Conservation (phyloP, 2,797 vertebrate genomes). For the Typhlichthys subterraneus region DNA sequence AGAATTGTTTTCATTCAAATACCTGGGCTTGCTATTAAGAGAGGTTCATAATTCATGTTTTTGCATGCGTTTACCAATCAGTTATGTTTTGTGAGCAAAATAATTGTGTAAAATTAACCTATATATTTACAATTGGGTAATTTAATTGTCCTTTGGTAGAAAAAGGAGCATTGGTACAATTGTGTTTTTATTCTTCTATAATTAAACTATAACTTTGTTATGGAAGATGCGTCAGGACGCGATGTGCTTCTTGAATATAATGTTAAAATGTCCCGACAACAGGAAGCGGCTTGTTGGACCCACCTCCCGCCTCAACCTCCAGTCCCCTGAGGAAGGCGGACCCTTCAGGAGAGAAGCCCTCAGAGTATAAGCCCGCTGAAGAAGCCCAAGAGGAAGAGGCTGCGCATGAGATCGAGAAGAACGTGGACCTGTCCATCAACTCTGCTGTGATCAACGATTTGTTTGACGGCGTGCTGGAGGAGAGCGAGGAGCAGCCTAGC, state of each 20-base stretch:
- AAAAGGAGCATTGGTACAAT: background rate
- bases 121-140: too few species aligned
- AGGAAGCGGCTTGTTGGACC: constrained; percentile 19
- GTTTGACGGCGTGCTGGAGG: constrained; percentile 85
- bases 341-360: constrained; percentile 42
- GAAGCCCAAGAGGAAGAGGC: constrained; percentile 28
- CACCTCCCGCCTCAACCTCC: constrained; percentile 52
- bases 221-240: too few species aligned
- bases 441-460: constrained; percentile 91
- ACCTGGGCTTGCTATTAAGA: too few species aligned
- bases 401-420: constrained; percentile 75
- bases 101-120: too few species aligned
- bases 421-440: constrained; percentile 82
- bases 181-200: background rate
- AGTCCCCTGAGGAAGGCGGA: constrained; percentile 68
- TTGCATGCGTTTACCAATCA: too few species aligned
- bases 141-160: background rate
- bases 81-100: too few species aligned
- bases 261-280: background rate
- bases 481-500: constrained; percentile 68
- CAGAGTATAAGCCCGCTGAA: constrained; percentile 35
- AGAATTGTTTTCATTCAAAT: too few species aligned
- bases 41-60: too few species aligned
- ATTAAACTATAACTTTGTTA: too few species aligned
- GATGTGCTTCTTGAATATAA: too few species aligned